Evolutionary conservation across 2,797 vertebrate species (phyloP).

Genomic region (Hafferia zeledoni): DNA sequence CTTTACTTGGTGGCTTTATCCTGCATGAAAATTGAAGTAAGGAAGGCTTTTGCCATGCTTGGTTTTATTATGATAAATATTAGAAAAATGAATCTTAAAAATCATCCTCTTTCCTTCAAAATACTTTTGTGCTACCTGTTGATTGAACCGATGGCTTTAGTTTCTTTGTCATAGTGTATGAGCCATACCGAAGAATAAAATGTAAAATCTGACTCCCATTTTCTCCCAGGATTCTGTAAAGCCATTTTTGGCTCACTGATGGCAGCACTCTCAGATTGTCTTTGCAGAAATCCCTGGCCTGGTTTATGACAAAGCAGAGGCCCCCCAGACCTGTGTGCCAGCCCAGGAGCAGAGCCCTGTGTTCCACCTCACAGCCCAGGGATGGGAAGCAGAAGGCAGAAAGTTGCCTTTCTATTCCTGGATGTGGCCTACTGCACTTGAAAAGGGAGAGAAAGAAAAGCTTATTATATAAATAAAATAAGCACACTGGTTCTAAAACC

Average conservation of each 20-base stretch:
- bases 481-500: not conserved
- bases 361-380: not conserved
- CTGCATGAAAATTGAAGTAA: not conserved
- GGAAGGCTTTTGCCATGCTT: not conserved
- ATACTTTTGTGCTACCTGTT: not conserved
- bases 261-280: not conserved
- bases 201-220: not conserved
- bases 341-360: not conserved
- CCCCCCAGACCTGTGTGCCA: not conserved
- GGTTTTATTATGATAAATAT: not conserved
- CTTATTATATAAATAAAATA: not conserved
- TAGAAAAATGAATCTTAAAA: not conserved
- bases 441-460: not conserved
- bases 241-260: not conserved
- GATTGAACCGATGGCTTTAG: not conserved
- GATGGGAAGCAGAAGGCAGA: not conserved
- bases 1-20: not conserved
- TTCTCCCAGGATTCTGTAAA: not conserved
- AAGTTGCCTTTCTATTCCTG: not conserved
- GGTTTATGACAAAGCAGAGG: rapidly evolving
- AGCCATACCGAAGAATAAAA: rapidly evolving
- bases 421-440: not conserved
- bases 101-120: not conserved
- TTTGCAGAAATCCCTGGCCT: not conserved
- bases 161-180: rapidly evolving